These are phyloP conservation scores for human DNA, from an alignment of 2,113 vertebrate genomes.

Conservation along the genomic window GRCh38 chr1:68617001-68617500, in stretches of 20 bases:
- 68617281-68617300: conserved; percentile 11
- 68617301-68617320: conserved; percentile 37
- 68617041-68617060: neutral
- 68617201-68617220: conserved; percentile 4
- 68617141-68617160: neutral
- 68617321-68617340: neutral
- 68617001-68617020: neutral
- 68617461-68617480: neutral
- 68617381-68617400: conserved; percentile 6
- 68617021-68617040: neutral
- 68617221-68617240: conserved; percentile 47
- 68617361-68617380: neutral
- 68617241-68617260: neutral
- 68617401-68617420: conserved; percentile 7
- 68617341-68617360: neutral
- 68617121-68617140: neutral
- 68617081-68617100: neutral
- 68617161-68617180: neutral
- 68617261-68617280: neutral
- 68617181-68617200: neutral
- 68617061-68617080: neutral
- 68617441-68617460: neutral
- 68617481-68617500: neutral
- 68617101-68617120: neutral
- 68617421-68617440: neutral